Evolutionary conservation across 2,113 vertebrate species (phyloP), one percentile per base, ranked within the genome.

Genomic region (Sterrhoptilus dennistouni): DNA sequence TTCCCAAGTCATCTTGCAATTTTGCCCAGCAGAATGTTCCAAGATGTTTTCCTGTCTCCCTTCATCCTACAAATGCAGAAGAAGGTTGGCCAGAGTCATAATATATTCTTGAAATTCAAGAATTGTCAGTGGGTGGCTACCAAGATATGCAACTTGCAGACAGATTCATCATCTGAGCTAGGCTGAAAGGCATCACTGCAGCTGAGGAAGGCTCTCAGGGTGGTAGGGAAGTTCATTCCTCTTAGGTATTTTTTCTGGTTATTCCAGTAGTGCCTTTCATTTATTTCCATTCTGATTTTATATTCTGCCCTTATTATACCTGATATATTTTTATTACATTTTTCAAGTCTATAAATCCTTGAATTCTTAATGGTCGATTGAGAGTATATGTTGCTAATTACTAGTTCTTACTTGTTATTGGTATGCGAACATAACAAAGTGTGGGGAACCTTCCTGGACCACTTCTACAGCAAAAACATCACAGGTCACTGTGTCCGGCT

Each of bases 71-170:
- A 80, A 66, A 36, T 24, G 27, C 36, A 68, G 66, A 56, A 56
- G 25, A 57, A 77, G 50, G 42, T 52, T 81, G 50, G 36, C 61
- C 31, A 77, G 18, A 93, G 75, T 23, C 66, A 38, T 87, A 59
- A 83, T 92, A 88, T 83, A 52, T 52, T 93, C 66, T 81, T 87
- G 83, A 91, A 77, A 94, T 47, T 69, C 52, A 78, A 50, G 65
- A 89, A 63, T 60, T 94, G 71, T 82, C 56, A 75, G 93, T 93
- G 71, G 68, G 88, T 33, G 79, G 88, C 85, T 94, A 88, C 85
- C 57, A 70, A 80, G 63, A 94, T 69, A 19, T 0, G 1, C 42
- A 76, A 9, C 2, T 81, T 91, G 52, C 22, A 83, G 83, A 47
- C 35, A 81, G 53, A 53, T 60, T 93, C 36, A 45, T 90, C 59